Percentiles rank a stretch among this genome's conserved stretches.
These are phyloP conservation scores for Mus minutoides DNA, from an alignment of 2,797 vertebrate genomes.

Conservation along the genomic window DNA sequence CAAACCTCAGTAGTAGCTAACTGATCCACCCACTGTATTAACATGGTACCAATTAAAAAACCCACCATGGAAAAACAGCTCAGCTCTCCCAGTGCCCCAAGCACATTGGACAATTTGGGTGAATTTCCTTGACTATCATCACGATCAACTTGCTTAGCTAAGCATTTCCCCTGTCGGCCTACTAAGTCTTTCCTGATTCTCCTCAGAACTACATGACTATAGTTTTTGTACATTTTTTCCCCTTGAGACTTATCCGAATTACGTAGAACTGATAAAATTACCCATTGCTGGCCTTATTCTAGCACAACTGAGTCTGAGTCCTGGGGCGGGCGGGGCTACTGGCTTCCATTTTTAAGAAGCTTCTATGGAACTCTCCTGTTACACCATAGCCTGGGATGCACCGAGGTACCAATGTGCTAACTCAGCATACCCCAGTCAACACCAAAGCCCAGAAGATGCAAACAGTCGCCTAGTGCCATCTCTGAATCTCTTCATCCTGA, in stretches of 20 bases:
- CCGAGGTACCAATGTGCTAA: constrained; percentile 49
- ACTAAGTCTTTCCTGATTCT: neutral
- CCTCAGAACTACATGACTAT: neutral
- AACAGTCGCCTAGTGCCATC: constrained; percentile 26
- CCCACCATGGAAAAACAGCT: neutral
- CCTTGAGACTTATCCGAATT: neutral
- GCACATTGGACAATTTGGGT: neutral
- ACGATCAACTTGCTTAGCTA: neutral
- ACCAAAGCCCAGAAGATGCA: constrained; percentile 33
- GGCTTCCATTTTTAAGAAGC: constrained; percentile 64
- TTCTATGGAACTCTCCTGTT: constrained; percentile 60
- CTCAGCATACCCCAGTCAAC: constrained; percentile 45
- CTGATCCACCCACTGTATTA: neutral
- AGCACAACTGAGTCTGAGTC: constrained; percentile 44
- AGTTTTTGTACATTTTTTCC: neutral
- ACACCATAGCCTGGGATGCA: constrained; percentile 28
- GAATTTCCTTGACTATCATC: neutral
- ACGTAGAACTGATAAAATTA: constrained; percentile 51
- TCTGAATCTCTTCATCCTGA: neutral
- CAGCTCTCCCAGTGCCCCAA: neutral
- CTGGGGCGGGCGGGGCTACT: neutral
- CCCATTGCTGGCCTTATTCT: neutral
- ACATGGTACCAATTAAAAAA: neutral
- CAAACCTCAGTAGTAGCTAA: neutral
- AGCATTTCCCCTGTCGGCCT: neutral